These are phyloP conservation scores for Ovis canadensis DNA, from an alignment of 2,113 vertebrate species.

Conservation along the genomic window DNA sequence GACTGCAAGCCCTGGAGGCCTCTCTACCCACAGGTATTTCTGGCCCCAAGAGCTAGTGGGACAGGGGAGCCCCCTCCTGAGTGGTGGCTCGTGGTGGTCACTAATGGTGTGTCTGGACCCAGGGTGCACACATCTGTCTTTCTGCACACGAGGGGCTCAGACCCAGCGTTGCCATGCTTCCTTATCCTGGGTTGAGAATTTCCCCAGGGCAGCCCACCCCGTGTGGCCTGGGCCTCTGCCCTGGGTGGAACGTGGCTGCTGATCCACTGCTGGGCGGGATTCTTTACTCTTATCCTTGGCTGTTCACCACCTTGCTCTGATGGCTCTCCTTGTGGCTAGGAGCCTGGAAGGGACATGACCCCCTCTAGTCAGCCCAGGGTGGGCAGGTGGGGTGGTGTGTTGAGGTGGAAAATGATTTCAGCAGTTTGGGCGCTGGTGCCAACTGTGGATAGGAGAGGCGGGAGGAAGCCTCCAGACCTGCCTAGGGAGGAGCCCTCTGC, in stretches of 20 bases:
- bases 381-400: not conserved
- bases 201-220: not conserved
- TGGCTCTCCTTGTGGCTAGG: not conserved
- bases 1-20: not conserved
- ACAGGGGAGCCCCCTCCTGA: not conserved
- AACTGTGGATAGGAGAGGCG: not conserved
- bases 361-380: not conserved
- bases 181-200: not conserved
- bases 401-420: not conserved
- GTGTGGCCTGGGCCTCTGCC: not conserved
- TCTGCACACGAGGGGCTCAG: not conserved
- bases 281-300: not conserved
- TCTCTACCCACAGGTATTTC: not conserved
- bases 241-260: not conserved
- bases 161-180: not conserved
- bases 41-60: not conserved
- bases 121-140: rapidly evolving
- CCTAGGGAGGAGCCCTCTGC: not conserved
- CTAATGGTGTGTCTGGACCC: not conserved
- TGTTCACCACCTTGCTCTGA: not conserved
- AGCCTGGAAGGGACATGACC: not conserved
- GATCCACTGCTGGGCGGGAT: not conserved
- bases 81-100: not conserved
- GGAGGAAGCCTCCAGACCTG: not conserved
- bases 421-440: not conserved